Evolutionary conservation across 2,797 vertebrate genomes (phyloP).

Genomic region (Sebastes cheni): DNA sequence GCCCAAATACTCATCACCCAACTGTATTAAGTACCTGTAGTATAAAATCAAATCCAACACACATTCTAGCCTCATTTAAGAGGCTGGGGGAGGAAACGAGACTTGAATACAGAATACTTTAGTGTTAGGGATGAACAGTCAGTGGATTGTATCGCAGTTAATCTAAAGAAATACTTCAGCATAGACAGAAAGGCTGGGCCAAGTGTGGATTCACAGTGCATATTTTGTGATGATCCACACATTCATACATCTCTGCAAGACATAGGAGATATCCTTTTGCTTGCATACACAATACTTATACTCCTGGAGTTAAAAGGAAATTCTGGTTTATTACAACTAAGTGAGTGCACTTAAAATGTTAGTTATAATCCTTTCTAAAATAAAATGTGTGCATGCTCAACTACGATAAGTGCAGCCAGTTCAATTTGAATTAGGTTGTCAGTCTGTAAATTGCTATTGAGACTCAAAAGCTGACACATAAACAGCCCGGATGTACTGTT

Average conservation of each 20-base stretch:
- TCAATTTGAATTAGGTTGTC: not conserved
- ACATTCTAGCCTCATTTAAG: not conserved
- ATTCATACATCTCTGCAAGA: not conserved
- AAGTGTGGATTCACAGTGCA: not conserved
- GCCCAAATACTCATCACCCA: conserved; percentile 49
- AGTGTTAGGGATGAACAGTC: not conserved
- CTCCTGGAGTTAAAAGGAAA: not conserved
- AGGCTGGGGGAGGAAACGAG: not conserved
- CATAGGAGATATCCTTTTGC: not conserved
- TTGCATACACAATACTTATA: not conserved
- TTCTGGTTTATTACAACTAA: not conserved
- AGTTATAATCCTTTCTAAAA: not conserved
- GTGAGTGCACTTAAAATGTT: not conserved
- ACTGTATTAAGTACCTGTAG: conserved; percentile 33
- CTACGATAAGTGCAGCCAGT: not conserved
- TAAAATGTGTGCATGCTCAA: not conserved
- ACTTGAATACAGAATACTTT: not conserved
- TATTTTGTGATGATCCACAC: not conserved
- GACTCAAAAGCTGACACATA: not conserved
- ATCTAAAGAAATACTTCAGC: not conserved
- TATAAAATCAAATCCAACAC: conserved; percentile 21
- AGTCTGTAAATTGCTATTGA: not conserved
- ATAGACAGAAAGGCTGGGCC: not conserved
- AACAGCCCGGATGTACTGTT: not conserved
- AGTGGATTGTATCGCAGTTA: not conserved